Conservation (phyloP, 2,113 vertebrate species). For the Motacilla alba region DNA sequence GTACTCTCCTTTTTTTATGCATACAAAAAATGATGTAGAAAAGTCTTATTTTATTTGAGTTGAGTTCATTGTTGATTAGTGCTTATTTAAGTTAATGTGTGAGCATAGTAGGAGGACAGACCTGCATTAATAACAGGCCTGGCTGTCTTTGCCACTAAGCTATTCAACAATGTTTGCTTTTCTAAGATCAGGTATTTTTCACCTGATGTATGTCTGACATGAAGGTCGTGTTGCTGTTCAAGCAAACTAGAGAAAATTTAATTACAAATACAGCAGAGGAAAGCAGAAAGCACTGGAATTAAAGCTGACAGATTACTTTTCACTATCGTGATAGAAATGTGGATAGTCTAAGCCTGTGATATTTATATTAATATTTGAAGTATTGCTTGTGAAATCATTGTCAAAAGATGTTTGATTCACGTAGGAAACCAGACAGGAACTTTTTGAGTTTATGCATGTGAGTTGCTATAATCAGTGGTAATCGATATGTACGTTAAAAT, state of each 20-base stretch:
- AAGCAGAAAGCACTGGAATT: background rate
- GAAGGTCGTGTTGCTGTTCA: background rate
- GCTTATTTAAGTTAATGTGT: background rate
- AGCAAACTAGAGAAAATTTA: background rate
- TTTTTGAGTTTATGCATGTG: background rate
- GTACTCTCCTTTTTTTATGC: background rate
- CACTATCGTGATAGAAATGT: background rate
- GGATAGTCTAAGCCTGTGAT: background rate
- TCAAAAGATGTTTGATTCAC: background rate
- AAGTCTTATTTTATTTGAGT: background rate
- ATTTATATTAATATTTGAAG: background rate
- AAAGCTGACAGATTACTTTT: background rate
- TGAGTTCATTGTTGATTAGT: background rate
- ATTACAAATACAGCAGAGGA: background rate
- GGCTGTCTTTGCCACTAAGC: background rate
- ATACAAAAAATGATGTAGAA: background rate
- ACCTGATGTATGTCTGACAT: background rate
- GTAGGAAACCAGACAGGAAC: background rate
- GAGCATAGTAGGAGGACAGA: background rate
- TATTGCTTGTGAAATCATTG: background rate
- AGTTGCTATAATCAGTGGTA: background rate
- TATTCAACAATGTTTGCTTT: background rate
- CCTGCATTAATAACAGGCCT: background rate
- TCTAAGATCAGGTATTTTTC: background rate
- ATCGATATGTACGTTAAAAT: rapidly evolving